Base-by-base conservation (phyloP, 2,797 vertebrate species). In the Sebastes dallii region DNA sequence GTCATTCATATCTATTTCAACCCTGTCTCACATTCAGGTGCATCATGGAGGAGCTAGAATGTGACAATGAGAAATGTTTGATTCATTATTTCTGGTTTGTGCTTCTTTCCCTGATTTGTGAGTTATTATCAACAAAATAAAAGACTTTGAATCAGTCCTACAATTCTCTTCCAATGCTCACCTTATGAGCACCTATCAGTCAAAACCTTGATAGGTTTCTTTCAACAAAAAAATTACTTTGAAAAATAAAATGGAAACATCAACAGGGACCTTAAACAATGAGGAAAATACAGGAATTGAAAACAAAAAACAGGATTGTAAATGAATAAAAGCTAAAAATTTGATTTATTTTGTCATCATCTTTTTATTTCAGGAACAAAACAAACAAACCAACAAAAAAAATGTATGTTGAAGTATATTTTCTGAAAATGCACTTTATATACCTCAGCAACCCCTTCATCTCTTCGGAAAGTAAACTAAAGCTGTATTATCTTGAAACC, bases 141-240 rank as follows among this genome's bases (percentile, higher is more conserved):
- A 73, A 54, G 18, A 30, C 24, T 9, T 9, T 13, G 3, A 60
- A 60, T 5, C 18, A 16, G 12, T 14, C 12, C 13, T 0, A 58
- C 4, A n/a, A 10, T 22, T 60, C 18, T 61, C 39, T 50, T 30
- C 20, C 27, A 29, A n/a, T 2, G 18, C 14, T 58, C 16, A 55
- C 52, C 13, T 10, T 22, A 46, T 46, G 42, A 46, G 42, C 42
- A 18, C 42, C 42, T 46, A 1, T 2, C n/a, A 36, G 42, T 50
- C 16, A 46, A 20, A n/a, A 52, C 50, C 8, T 52, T 52, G 50
- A 16, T 46, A 46, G 42, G 25, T 59, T 59, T 59, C 25, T 59
- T 9, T 24, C 0, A 16, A 18, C 0, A 0, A 32, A 16, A 29
- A 18, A 42, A 42, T 1, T 3, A 32, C 59, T 18, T 29, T 34